Percentiles rank a stretch among this genome's conserved stretches.
Evolutionary conservation across 2,888 invertebrate species (phyloP).

Genomic region (Eilema griseolum): DNA sequence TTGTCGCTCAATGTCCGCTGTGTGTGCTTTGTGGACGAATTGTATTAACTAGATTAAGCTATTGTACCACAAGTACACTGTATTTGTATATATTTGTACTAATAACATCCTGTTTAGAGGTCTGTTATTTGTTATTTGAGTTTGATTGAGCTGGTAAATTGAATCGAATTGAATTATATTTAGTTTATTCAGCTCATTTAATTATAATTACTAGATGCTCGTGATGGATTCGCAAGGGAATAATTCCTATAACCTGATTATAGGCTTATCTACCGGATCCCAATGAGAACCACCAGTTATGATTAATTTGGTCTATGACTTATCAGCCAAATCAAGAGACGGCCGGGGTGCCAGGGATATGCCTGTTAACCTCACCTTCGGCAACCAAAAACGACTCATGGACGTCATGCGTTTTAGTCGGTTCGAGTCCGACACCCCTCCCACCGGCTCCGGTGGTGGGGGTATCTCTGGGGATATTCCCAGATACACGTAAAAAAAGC

Average conservation of each 20-base stretch:
- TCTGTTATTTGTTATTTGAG: constrained; percentile 18
- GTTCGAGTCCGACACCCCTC: too few species aligned
- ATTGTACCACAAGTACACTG: constrained; percentile 38
- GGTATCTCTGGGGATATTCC: too few species aligned
- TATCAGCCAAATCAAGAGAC: too few species aligned
- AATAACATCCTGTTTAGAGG: constrained; percentile 44
- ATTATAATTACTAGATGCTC: background rate
- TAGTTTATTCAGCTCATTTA: background rate
- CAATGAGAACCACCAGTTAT: background rate
- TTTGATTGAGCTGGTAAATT: constrained; percentile 6
- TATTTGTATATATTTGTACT: constrained; percentile 34
- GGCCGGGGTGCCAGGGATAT: too few species aligned
- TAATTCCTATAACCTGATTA: background rate
- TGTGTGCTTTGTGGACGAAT: constrained; percentile 43
- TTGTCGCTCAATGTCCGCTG: constrained; percentile 35
- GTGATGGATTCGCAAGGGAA: background rate
- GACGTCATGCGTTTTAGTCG: too few species aligned
- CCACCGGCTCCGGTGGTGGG: too few species aligned
- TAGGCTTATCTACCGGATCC: background rate
- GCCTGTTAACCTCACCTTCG: too few species aligned
- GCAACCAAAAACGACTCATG: too few species aligned
- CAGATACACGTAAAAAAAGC: too few species aligned
- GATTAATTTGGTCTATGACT: background rate
- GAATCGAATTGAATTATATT: background rate
- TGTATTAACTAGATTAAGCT: constrained; percentile 54